These are phyloP conservation scores for Drosophila koepferae DNA, from an alignment of 2,888 invertebrate species.

Conservation along the genomic window DNA sequence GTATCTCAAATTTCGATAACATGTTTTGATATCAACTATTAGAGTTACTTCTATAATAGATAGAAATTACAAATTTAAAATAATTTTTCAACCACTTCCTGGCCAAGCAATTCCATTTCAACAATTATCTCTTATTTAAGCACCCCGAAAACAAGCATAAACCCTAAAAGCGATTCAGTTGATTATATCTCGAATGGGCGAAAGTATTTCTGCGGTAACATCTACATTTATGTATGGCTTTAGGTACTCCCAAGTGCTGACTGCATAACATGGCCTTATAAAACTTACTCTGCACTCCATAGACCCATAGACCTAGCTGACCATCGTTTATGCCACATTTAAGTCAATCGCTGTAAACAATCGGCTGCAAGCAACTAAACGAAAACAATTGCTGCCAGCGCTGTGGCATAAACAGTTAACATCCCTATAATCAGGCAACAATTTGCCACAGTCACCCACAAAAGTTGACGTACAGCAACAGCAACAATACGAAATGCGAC, in stretches of 20 bases:
- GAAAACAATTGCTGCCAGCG: conserved; percentile 28
- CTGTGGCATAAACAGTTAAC: conserved; percentile 44
- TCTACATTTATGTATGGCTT: conserved; percentile 22
- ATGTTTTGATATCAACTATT: no score
- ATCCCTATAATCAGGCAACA: conserved; percentile 68
- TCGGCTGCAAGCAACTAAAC: background rate
- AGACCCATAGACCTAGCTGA: background rate
- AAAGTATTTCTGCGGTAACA: conserved; percentile 29
- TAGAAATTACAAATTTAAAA: no score
- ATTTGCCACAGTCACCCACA: conserved; percentile 76
- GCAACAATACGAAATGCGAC: background rate
- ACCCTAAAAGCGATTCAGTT: conserved; percentile 4
- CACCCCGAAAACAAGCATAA: background rate
- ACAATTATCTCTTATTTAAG: background rate
- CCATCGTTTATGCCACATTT: conserved; percentile 54
- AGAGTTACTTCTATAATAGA: no score
- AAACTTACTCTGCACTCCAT: background rate
- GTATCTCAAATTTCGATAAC: no score
- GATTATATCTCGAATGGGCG: conserved; percentile 21
- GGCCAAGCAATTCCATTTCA: background rate
- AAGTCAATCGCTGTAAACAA: conserved; percentile 35
- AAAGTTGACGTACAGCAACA: conserved; percentile 31
- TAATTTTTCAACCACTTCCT: background rate
- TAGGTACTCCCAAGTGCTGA: background rate
- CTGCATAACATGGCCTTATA: conserved; percentile 16